phyloP scores from a whole-genome alignment of 2,113 vertebrate genomes.

The Myotis brandtii region DNA sequence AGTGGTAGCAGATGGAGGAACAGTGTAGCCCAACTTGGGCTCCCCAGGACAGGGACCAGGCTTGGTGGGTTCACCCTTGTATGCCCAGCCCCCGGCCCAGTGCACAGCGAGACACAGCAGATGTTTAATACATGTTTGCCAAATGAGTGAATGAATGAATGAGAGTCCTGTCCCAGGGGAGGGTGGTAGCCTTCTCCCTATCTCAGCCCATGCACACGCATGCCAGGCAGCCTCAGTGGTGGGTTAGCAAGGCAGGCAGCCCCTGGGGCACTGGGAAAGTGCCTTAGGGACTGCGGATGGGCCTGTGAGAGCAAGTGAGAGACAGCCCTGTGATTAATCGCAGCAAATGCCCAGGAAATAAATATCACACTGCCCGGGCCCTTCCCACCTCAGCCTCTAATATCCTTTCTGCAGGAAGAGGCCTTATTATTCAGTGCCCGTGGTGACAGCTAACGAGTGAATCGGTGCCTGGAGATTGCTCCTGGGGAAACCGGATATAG shows the following conservation, averaged over 20 bases:
- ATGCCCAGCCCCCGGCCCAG: not conserved
- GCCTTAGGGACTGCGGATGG: not conserved
- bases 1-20: not conserved
- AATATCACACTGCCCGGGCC: constrained; percentile 26
- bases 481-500: constrained; percentile 33
- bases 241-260: not conserved
- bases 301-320: not conserved
- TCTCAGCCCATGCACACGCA: not conserved
- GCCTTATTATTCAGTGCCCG: constrained; percentile 1
- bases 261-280: not conserved
- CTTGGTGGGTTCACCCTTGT: not conserved
- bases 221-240: not conserved
- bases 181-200: not conserved
- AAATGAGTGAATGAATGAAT: not conserved
- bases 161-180: not conserved
- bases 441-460: constrained; percentile 56
- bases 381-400: constrained; percentile 4
- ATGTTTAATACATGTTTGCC: not conserved
- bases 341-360: constrained; percentile 41
- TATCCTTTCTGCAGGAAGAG: not conserved
- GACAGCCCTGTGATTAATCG: constrained; percentile 56
- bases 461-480: constrained; percentile 4
- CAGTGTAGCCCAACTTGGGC: not conserved
- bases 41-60: not conserved
- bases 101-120: not conserved